Base-by-base conservation (phyloP, 2,888 invertebrate species). In the Rhagophthalmus giganteus region DNA sequence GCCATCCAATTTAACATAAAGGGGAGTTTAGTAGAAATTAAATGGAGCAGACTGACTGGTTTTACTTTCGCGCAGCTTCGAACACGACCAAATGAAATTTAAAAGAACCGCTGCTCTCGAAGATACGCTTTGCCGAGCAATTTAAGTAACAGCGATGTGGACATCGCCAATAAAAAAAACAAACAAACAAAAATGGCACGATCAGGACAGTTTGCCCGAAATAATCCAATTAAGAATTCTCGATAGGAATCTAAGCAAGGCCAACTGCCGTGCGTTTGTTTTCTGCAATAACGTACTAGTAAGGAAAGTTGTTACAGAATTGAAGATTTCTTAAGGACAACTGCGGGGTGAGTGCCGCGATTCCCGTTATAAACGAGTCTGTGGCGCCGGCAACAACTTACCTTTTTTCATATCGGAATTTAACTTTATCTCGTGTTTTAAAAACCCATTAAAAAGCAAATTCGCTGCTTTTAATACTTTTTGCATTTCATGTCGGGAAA, bases 361-460 rank as follows among this genome's bases (percentile, higher is more conserved):
- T 54, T 63, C 60, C 63, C 63, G 63, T 63, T 63, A 63, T 34
- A 59, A 62, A 64, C 64, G 55, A 60, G 64, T 64, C 55, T 48
- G 55, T 63, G 64, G 64, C 64, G 64, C 64, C 63, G 58, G 54
- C 50, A 49, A 58, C 60, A 46, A 60, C 56, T 61, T n/a, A 47
- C 62, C 60, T 20, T 20, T 20, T 20, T 20, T 5, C 20, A 20
- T 20, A 5, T 7, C 7, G 20, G 20, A 20, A 20, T 20, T 3
- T 5, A 5, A 20, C 20, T 20, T 20, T 20, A 20, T 7, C 4
- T 5, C 3, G 20, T 20, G 20, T 20, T 5, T 20, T 20, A 20
- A 20, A 20, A 20, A 20, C 7, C 4, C 7, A 20, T 20, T 3
- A 20, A 20, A 5, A 20, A 7, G n/a, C n/a, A n/a, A n/a, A n/a